Conservation (phyloP, 2,888 invertebrate species). For the Euclidia mi region DNA sequence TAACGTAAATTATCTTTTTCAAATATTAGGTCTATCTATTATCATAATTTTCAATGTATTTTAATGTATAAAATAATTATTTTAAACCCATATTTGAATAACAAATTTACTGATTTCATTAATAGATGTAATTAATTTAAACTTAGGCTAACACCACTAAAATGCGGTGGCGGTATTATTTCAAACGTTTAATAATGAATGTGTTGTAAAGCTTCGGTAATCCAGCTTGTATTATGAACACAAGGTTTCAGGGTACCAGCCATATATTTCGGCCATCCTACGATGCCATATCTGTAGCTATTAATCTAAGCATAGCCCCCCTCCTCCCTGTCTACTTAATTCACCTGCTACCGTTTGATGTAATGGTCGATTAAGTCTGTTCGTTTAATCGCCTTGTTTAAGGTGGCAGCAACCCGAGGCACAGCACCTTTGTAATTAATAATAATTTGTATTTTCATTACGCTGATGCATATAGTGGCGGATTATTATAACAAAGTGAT, state of each 20-base stretch:
- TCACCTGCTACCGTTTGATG: conserved; percentile 75
- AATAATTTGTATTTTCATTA: conserved; percentile 51
- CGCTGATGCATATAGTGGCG: conserved; percentile 36
- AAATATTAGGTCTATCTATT: no score
- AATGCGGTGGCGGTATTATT: no score
- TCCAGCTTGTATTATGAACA: conserved; percentile 44
- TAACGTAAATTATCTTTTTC: no score
- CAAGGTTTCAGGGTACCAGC: conserved; percentile 48
- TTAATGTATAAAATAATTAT: no score
- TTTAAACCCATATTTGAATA: no score
- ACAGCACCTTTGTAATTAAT: conserved; percentile 65
- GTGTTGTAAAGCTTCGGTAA: conserved; percentile 29
- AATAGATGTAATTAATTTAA: background rate
- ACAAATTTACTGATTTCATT: no score
- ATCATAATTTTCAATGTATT: no score
- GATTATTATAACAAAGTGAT: no score
- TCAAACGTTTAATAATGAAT: conserved; percentile 14
- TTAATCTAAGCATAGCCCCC: conserved; percentile 73
- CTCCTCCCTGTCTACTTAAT: conserved; percentile 76
- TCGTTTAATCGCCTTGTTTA: conserved; percentile 62
- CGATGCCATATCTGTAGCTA: conserved; percentile 70
- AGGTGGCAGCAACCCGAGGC: conserved; percentile 52
- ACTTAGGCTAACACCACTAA: no score
- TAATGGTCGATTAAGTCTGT: conserved; percentile 72
- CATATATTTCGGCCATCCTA: conserved; percentile 59